A percentile compares a stretch with the other conserved stretches of the same genome.
These are phyloP conservation scores for Listronotus bonariensis DNA, from an alignment of 1,140 invertebrate genomes.

Conservation along the genomic window DNA sequence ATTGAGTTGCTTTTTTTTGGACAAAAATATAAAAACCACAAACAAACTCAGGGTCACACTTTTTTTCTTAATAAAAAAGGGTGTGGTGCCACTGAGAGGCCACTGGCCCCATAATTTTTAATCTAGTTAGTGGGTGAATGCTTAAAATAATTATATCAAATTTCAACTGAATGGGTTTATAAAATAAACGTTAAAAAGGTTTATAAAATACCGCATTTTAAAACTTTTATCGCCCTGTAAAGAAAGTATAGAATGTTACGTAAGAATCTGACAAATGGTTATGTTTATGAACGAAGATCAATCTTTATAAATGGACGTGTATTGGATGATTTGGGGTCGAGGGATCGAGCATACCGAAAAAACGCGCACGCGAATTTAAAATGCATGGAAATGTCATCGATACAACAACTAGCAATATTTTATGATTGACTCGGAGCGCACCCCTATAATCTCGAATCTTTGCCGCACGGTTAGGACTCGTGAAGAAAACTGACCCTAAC, in stretches of 20 bases:
- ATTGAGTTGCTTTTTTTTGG: no score
- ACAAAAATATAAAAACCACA: no score
- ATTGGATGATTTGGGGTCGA: constrained; percentile 30
- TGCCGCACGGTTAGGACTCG: constrained; percentile 27
- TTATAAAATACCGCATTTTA: no score
- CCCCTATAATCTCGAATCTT: constrained; percentile 32
- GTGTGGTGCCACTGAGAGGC: no score
- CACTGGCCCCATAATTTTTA: no score
- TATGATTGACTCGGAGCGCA: constrained; percentile 47
- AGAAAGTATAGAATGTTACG: neutral
- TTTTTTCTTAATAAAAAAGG: no score
- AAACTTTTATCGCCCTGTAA: no score
- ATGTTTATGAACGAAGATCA: constrained; percentile 43
- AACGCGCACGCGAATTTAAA: constrained; percentile 41
- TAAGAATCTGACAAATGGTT: constrained; percentile 43
- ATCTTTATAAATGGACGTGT: constrained; percentile 45
- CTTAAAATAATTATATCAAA: no score
- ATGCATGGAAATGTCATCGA: constrained; percentile 52
- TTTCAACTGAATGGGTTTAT: no score
- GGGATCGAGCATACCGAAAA: constrained; percentile 11
- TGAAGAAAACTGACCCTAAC: constrained; percentile 34
- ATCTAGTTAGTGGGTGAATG: no score
- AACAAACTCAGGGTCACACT: no score
- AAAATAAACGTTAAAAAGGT: no score
- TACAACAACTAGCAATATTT: constrained; percentile 49